phyloP scores from a whole-genome alignment of 2,888 invertebrate genomes.

The Cerastis leucographa region DNA sequence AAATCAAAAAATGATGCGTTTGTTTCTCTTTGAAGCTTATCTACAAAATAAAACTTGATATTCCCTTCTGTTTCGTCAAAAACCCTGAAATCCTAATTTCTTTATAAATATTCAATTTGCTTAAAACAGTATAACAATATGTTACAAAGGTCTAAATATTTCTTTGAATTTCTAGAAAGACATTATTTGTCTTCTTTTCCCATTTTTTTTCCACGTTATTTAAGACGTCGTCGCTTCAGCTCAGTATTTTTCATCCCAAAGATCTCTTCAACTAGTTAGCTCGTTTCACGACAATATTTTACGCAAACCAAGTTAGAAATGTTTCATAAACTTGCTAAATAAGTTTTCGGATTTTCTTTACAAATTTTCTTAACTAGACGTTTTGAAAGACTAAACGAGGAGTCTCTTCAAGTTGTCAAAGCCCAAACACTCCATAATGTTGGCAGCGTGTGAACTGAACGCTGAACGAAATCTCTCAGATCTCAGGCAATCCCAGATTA shows the following conservation, averaged over 20 bases:
- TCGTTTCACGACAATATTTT: conserved; percentile 35
- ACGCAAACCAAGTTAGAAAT: conserved; percentile 45
- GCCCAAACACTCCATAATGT: conserved; percentile 23
- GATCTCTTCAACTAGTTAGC: conserved; percentile 29
- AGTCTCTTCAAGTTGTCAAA: conserved; percentile 24
- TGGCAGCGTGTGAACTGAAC: conserved; percentile 32
- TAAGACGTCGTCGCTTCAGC: background rate
- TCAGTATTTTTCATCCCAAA: background rate
- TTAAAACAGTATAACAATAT: background rate
- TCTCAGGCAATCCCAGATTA: conserved; percentile 55
- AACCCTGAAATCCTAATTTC: background rate
- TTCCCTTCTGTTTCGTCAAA: background rate
- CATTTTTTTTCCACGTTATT: background rate
- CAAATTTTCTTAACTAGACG: conserved; percentile 41
- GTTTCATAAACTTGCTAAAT: conserved; percentile 50
- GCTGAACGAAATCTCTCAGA: conserved; percentile 30
- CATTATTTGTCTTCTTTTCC: background rate
- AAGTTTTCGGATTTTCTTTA: conserved; percentile 46
- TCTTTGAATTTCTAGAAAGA: background rate
- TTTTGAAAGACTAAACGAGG: conserved; percentile 41
- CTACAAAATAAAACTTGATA: background rate
- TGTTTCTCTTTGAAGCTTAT: background rate
- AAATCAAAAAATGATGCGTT: background rate
- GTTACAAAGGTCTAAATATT: background rate
- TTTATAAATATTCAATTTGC: background rate